Evolutionary conservation across 2,113 vertebrate genomes (phyloP), one percentile per base, ranked within the genome.

Genomic region (Bostrychus sinensis): DNA sequence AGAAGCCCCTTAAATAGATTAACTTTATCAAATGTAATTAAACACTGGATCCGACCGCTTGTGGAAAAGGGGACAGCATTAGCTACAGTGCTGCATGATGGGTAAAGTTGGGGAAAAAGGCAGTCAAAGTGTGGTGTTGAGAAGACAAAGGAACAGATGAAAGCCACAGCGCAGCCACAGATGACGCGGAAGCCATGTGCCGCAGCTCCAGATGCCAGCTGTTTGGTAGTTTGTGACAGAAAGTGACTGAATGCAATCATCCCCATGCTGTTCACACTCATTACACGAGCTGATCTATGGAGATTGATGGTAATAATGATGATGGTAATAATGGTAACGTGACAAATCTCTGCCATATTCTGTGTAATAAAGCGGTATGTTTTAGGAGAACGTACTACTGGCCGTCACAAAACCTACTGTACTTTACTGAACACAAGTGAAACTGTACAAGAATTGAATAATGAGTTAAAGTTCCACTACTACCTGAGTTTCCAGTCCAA

Each of bases 191-290:
- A 42, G 59, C 50, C 43, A 34, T 65, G 5, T 20, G 51, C n/a
- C 59, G 32, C 2, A 80, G 75, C 69, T 76, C 70, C 72, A 75
- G 63, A 78, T 81, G 77, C 77, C 80, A 86, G 81, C 81, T 83
- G 78, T 83, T 70, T 26, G 12, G 19, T 30, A 53, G 28, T 77
- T 56, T 72, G 17, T 59, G 38, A 51, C 30, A 0, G 30, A 43
- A 55, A 32, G 66, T 19, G 50, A 19, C 58, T 59, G 61, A 62
- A 36, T 25, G 71, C 63, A 80, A 80, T 84, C 75, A 85, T 83
- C 53, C 12, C 54, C 70, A 65, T 68, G 80, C 75, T 78, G 70
- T 63, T 82, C 39, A 63, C 76, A 69, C 82, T 87, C 82, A 83
- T 83, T 81, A 85, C 68, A 45, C 61, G 54, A 62, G 62, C 74